Conservation (phyloP, 2,888 invertebrate genomes). For the Criorhina ranunculi region DNA sequence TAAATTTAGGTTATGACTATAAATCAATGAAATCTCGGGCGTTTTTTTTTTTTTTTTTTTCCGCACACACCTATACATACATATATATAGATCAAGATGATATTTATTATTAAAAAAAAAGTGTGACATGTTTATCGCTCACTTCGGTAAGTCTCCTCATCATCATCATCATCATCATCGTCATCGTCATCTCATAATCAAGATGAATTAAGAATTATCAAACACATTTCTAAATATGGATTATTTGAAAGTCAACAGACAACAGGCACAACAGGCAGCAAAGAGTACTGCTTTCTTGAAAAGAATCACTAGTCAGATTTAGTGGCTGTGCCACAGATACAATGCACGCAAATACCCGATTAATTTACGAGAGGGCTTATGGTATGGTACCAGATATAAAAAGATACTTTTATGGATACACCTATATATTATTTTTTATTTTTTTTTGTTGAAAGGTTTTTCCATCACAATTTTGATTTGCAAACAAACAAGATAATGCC, state of each 20-base stretch:
- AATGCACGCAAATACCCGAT: slow-evolving; percentile 57
- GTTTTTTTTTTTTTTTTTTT: not conserved
- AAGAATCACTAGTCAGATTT: slow-evolving; percentile 35
- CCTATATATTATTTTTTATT: slow-evolving; percentile 40
- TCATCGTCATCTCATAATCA: slow-evolving; percentile 51
- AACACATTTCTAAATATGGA: slow-evolving; percentile 73
- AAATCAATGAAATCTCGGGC: slow-evolving; percentile 68
- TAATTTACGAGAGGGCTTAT: slow-evolving; percentile 67
- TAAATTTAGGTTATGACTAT: slow-evolving; percentile 76
- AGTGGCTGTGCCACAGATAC: slow-evolving; percentile 32
- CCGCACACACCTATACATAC: not conserved
- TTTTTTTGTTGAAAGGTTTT: slow-evolving; percentile 20
- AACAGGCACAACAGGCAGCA: not conserved
- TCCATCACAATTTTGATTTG: slow-evolving; percentile 50
- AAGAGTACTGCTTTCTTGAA: not conserved
- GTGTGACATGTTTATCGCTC: slow-evolving; percentile 69
- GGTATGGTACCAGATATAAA: slow-evolving; percentile 41
- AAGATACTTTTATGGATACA: slow-evolving; percentile 68
- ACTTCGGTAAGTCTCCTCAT: slow-evolving; percentile 49
- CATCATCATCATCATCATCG: slow-evolving; percentile 43
- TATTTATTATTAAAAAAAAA: slow-evolving; percentile 34
- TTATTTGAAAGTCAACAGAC: slow-evolving; percentile 45
- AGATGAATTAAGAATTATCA: slow-evolving; percentile 73
- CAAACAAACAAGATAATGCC: slow-evolving; percentile 50
- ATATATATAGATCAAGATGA: slow-evolving; percentile 1